Conservation (phyloP, 2,113 vertebrate genomes). For the Psilopogon haemacephalus region DNA sequence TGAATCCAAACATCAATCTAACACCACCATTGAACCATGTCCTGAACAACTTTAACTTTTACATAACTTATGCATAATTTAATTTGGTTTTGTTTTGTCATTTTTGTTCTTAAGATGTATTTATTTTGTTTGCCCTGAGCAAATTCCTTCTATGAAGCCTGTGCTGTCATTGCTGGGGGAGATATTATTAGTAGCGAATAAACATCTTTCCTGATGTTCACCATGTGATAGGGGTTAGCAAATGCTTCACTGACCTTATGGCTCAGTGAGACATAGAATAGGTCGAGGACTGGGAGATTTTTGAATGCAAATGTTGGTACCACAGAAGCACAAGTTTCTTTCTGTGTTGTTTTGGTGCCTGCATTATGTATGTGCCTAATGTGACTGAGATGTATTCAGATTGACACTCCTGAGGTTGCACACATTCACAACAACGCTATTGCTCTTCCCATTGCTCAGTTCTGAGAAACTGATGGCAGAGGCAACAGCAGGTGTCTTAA, state of each 20-base stretch:
- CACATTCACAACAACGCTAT: not conserved
- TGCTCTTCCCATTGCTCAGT: not conserved
- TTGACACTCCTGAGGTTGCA: not conserved
- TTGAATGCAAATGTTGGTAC: not conserved
- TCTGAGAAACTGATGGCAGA: not conserved
- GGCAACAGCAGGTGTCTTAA: not conserved
- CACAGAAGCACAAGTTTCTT: not conserved
- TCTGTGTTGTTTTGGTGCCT: not conserved
- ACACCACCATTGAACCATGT: no score
- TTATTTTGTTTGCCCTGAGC: not conserved
- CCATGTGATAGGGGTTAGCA: fast-evolving
- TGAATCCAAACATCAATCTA: no score
- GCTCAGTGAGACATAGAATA: not conserved
- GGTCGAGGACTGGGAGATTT: not conserved
- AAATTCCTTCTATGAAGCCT: not conserved
- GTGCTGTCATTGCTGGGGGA: not conserved
- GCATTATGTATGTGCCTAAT: not conserved
- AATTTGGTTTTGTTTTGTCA: not conserved
- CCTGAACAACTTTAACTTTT: not conserved
- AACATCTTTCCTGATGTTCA: not conserved
- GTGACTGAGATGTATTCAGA: not conserved
- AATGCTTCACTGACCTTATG: not conserved
- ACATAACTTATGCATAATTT: not conserved
- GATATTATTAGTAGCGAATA: not conserved
- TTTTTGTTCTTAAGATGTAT: not conserved